A percentile compares a stretch with the other conserved stretches of the same genome.
Evolutionary conservation across 2,797 vertebrate genomes (phyloP).

Genomic region (Neomorphus geoffroyi): DNA sequence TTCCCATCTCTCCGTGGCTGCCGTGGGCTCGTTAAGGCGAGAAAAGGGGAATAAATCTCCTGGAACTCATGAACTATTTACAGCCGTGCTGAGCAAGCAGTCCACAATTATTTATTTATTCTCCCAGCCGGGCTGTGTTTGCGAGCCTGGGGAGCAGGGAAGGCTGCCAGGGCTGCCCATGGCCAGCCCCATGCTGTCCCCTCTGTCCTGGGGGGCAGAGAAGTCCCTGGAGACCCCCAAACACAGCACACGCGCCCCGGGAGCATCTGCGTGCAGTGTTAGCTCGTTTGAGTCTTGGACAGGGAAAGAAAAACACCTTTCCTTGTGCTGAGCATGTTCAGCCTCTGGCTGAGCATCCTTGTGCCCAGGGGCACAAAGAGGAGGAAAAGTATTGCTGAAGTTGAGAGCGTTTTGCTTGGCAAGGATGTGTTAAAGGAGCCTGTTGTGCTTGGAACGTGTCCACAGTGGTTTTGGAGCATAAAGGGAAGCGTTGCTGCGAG

Average conservation of each 20-base stretch:
- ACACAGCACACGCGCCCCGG: not conserved
- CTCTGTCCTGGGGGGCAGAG: not conserved
- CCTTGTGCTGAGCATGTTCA: not conserved
- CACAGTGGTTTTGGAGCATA: not conserved
- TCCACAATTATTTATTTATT: conserved; percentile 24
- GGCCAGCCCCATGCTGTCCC: accelerated
- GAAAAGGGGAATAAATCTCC: conserved; percentile 18
- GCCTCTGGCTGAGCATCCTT: not conserved
- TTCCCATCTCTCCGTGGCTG: not conserved
- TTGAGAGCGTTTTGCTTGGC: not conserved
- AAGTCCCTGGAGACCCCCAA: not conserved
- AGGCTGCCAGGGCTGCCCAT: not conserved
- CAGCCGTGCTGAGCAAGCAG: conserved; percentile 26
- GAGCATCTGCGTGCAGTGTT: not conserved
- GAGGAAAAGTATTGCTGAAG: not conserved
- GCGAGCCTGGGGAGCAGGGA: not conserved
- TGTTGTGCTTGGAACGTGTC: too few species aligned
- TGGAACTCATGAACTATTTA: conserved; percentile 34
- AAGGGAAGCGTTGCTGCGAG: not conserved
- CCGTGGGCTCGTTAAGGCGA: not conserved
- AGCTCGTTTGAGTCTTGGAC: not conserved
- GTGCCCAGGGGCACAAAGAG: not conserved
- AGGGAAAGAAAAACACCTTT: not conserved
- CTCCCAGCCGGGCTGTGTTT: not conserved
- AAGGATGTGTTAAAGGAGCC: not conserved